Percentiles rank a stretch among this genome's conserved stretches.
Evolutionary conservation across 2,797 vertebrate genomes (phyloP).

Genomic region (Periparus ater): DNA sequence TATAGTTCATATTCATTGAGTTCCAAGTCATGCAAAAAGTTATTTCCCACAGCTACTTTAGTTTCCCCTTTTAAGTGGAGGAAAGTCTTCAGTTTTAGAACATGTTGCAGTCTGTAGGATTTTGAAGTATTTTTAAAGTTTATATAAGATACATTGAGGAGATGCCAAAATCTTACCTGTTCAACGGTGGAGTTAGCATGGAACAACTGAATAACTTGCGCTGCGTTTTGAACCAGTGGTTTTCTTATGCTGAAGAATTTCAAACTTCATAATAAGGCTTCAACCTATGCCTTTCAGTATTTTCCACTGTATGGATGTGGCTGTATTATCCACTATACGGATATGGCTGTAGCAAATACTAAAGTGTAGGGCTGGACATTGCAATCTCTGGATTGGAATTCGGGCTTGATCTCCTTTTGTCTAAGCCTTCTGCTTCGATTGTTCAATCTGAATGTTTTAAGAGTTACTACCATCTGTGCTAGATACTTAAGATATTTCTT

Average conservation of each 20-base stretch:
- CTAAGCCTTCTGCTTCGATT: background rate
- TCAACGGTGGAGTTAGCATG: background rate
- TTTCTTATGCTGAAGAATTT: background rate
- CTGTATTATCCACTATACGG: background rate
- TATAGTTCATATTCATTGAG: background rate
- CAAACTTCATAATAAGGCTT: background rate
- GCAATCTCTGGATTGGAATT: background rate
- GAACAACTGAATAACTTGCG: background rate
- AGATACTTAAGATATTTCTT: background rate
- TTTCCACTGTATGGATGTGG: background rate
- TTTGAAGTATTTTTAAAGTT: background rate
- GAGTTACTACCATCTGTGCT: slow-evolving; percentile 26
- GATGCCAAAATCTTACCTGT: background rate
- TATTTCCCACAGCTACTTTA: background rate
- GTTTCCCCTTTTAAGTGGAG: background rate
- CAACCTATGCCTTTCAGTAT: background rate
- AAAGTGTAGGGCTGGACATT: background rate
- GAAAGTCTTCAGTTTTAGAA: background rate
- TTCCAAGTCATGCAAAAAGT: background rate
- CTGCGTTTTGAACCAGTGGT: background rate
- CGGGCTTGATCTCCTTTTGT: background rate
- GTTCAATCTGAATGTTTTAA: slow-evolving; percentile 43
- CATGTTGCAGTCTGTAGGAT: background rate
- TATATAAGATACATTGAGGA: background rate
- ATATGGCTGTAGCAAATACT: background rate